Evolutionary conservation across 2,888 invertebrate species (phyloP), one percentile per base, ranked within the genome.

Genomic region (Eupithecia inturbata): DNA sequence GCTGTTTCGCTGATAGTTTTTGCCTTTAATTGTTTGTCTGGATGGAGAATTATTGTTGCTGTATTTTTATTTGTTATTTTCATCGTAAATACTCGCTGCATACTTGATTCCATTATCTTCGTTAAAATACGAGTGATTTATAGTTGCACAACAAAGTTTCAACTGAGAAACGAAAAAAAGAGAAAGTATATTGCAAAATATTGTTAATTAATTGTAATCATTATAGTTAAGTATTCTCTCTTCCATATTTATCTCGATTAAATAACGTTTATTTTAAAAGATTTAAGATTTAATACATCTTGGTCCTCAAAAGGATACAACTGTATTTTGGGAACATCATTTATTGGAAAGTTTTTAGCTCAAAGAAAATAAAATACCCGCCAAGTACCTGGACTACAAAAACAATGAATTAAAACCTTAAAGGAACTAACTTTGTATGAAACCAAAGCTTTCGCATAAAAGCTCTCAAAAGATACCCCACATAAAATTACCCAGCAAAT

Each of bases 401-500:
- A 26, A 57, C 10, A 57, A 57, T 26, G 57, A 57, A 57, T 26
- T 57, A 26, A 26, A 26, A 9, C 12, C 22, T 4, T 12, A 14
- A 12, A 1, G 10, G 10, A 53, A 53, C 10, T 3, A 22, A 57
- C 12, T 57, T 57, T 26, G 26, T 62, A 16, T 12, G 6, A 36
- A 63, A 63, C 33, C 64, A 33, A 33, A 64, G 36, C 36, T 36
- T 36, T 33, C 10, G 36, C 19, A n/a, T 60, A 63, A 73, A 60
- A 68, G 19, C 22, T 69, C 57, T 41, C n/a, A 16, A 67, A 70
- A 68, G 14, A 72, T 70, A 26, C 31, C 69, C 68, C 41, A 76
- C 26, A 71, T 68, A 72, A 79, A 75, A 76, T 77, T 76, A 77
- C 62, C 68, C 75, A 71, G 72, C 77, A 79, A 79, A 79, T 78